phyloP scores from a whole-genome alignment of 2,113 vertebrate species.

The Elanoides forficatus region DNA sequence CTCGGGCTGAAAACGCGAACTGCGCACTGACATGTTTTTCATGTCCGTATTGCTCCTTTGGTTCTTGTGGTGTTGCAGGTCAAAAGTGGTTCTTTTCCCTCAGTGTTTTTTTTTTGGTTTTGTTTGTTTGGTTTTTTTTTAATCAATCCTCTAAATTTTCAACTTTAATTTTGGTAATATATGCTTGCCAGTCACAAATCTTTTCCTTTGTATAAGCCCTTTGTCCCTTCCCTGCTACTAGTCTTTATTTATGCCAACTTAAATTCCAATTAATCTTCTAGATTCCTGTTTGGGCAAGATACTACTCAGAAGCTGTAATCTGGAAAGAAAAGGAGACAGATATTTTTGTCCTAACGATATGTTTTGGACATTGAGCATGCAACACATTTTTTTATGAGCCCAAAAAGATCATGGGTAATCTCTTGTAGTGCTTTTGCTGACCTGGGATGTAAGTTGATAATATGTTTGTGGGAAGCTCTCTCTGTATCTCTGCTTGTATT shows the following conservation, averaged over 20 bases:
- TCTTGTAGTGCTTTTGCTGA: not conserved
- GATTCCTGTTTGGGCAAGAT: not conserved
- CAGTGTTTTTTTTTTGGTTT: fast-evolving
- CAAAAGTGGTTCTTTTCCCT: not conserved
- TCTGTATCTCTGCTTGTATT: not conserved
- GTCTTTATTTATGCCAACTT: not conserved
- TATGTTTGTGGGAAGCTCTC: not conserved
- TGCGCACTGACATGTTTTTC: fast-evolving
- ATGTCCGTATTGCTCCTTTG: fast-evolving
- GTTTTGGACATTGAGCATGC: not conserved
- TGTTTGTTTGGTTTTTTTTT: no score
- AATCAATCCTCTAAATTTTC: fast-evolving
- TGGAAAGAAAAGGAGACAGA: not conserved
- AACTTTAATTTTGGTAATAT: fast-evolving
- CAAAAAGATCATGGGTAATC: fast-evolving
- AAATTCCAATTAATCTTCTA: not conserved
- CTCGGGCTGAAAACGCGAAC: fast-evolving
- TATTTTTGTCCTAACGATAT: not conserved
- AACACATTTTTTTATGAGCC: fast-evolving
- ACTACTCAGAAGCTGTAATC: not conserved
- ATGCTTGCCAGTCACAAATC: fast-evolving
- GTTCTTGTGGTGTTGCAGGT: not conserved
- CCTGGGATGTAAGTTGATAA: not conserved
- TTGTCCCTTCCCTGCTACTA: not conserved
- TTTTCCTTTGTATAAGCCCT: not conserved